phyloP scores from a whole-genome alignment of 2,888 invertebrate species.

The Caenorhabditis virilis region DNA sequence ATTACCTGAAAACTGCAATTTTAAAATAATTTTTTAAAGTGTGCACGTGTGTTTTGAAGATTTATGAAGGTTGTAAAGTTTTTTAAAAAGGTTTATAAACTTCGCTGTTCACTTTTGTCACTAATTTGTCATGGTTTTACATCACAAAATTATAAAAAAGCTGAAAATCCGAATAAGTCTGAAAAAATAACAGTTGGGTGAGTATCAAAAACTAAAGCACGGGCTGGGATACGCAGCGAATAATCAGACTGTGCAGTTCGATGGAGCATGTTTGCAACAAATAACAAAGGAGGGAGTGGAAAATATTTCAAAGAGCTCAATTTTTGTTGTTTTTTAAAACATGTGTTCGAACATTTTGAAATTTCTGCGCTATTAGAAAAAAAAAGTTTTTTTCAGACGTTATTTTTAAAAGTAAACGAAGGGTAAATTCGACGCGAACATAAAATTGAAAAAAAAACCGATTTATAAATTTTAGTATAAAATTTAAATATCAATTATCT shows the following conservation, averaged over 20 bases:
- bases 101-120: too few relatives aligned
- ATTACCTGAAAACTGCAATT: slow-evolving; percentile 35
- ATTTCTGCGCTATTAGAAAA: background rate
- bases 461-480: background rate
- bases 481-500: too few relatives aligned
- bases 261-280: slow-evolving; percentile 21
- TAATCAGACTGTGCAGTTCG: slow-evolving; percentile 32
- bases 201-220: slow-evolving; percentile 26
- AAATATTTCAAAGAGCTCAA: background rate
- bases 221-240: slow-evolving; percentile 29
- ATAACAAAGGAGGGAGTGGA: background rate
- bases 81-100: too few relatives aligned
- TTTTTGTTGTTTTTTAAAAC: background rate
- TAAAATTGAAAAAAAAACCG: background rate
- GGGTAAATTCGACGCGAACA: too few relatives aligned
- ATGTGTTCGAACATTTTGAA: background rate
- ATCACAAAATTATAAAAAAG: too few relatives aligned
- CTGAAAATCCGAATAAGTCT: too few relatives aligned
- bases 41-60: too few relatives aligned
- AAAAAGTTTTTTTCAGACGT: background rate
- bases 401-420: too few relatives aligned
- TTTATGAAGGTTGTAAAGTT: too few relatives aligned
- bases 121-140: too few relatives aligned
- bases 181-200: slow-evolving; percentile 33
- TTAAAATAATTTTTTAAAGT: background rate